phyloP scores from a whole-genome alignment of 37 sponge, comb jelly and placozoan species.

The Diacarnus erythraeanus region DNA sequence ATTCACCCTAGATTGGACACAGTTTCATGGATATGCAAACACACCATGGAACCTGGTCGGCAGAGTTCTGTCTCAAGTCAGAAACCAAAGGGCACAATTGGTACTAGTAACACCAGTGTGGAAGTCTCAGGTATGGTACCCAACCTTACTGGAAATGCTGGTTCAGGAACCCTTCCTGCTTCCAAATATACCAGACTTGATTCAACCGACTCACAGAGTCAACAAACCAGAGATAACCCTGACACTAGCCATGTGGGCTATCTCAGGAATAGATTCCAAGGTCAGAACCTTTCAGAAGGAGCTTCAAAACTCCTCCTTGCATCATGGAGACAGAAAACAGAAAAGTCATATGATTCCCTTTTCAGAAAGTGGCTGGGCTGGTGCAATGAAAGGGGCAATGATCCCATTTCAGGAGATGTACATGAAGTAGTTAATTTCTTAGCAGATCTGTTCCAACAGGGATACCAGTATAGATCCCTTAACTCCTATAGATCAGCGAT shows the following conservation, averaged over 20 bases:
- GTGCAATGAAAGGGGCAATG: conserved; percentile 23
- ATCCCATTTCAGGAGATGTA: conserved; percentile 53
- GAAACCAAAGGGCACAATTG: conserved; percentile 1
- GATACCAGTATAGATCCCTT: conserved; percentile 49
- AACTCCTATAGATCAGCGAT: conserved; percentile 52
- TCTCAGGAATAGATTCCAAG: conserved; percentile 44
- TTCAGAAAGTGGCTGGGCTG: conserved; percentile 49
- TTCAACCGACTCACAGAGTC: conserved; percentile 21
- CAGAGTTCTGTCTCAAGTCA: conserved; percentile 21
- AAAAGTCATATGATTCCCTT: conserved; percentile 20
- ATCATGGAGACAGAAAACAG: conserved; percentile 48
- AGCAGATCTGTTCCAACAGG: conserved; percentile 34
- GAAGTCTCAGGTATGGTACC: conserved; percentile 48
- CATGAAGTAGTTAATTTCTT: conserved; percentile 53
- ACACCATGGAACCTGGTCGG: conserved; percentile 46
- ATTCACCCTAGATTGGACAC: conserved; percentile 34
- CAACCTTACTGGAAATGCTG: conserved; percentile 20
- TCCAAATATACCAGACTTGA: not conserved
- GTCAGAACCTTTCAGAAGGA: conserved; percentile 20
- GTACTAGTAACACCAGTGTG: conserved; percentile 53
- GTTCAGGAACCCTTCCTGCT: conserved; percentile 24
- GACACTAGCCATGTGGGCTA: conserved; percentile 45
- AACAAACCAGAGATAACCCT: conserved; percentile 17
- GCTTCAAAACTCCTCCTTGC: conserved; percentile 33
- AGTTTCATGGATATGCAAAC: conserved; percentile 23